Evolutionary conservation across 2,797 vertebrate species (phyloP).

Genomic region (Catharus ustulatus): DNA sequence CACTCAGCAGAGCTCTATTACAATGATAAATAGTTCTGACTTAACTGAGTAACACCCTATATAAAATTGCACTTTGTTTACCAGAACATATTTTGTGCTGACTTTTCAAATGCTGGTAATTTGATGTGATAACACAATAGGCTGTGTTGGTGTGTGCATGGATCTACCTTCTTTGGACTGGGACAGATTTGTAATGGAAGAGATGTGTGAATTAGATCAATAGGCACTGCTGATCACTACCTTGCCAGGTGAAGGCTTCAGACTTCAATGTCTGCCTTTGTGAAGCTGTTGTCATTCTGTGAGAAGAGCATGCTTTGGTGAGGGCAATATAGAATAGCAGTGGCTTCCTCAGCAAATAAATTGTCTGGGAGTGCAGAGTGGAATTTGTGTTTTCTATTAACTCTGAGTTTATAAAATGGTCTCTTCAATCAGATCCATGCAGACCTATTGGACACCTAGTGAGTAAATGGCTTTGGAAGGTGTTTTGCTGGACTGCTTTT

Average conservation of each 20-base stretch:
- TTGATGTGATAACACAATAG: not conserved
- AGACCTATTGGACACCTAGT: rapidly evolving
- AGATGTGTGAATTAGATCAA: not conserved
- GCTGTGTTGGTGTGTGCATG: not conserved
- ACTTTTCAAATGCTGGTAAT: not conserved
- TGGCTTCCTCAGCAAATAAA: not conserved
- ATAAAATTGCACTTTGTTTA: not conserved
- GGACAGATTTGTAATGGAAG: not conserved
- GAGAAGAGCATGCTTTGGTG: not conserved
- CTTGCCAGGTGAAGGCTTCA: not conserved
- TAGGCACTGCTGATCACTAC: not conserved
- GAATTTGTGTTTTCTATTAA: not conserved
- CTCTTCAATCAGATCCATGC: not conserved
- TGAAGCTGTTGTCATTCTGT: not conserved
- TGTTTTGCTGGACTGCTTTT: not conserved
- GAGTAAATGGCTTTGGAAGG: not conserved
- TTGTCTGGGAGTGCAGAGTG: not conserved
- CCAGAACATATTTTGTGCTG: not conserved
- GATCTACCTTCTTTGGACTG: not conserved
- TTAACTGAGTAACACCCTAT: not conserved
- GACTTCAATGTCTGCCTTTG: not conserved
- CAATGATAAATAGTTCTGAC: not conserved
- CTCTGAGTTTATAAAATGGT: not conserved
- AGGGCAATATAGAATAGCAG: not conserved
- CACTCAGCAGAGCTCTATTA: not conserved